Evolutionary conservation across 2,113 vertebrate genomes (phyloP).

Genomic region (Myodes glareolus): DNA sequence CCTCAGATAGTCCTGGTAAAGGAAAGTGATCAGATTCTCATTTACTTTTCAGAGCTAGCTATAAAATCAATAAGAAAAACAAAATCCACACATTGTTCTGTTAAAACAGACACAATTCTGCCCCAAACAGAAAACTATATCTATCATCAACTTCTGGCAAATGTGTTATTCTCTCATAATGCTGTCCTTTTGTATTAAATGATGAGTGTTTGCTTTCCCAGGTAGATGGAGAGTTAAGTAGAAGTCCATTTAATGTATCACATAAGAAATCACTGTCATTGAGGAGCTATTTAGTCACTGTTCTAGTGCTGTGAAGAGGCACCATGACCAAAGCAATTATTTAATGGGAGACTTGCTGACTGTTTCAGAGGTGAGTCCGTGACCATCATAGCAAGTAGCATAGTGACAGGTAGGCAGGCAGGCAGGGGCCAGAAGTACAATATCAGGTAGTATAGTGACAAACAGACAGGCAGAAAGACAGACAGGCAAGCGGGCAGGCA

Average conservation of each 20-base stretch:
- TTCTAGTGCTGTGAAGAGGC: background rate
- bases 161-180: slow-evolving; percentile 15
- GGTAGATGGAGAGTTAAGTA: slow-evolving; percentile 16
- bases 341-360: background rate
- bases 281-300: background rate
- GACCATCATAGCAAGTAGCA: background rate
- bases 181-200: background rate
- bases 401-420: background rate
- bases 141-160: background rate
- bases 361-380: background rate
- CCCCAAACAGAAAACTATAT: slow-evolving; percentile 39
- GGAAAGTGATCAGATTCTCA: background rate
- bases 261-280: slow-evolving; percentile 33
- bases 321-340: background rate
- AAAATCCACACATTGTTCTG: background rate
- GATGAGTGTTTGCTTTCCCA: background rate
- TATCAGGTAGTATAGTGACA: background rate
- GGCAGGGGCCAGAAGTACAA: too few relatives aligned
- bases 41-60: slow-evolving; percentile 50
- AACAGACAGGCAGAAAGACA: too few relatives aligned
- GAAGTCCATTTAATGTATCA: slow-evolving; percentile 16
- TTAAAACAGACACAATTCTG: slow-evolving; percentile 7
- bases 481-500: too few relatives aligned
- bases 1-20: slow-evolving; percentile 53
- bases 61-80: slow-evolving; percentile 45